Evolutionary conservation across 2,113 vertebrate species (phyloP).

Genomic region (Phaethornis superciliosus): DNA sequence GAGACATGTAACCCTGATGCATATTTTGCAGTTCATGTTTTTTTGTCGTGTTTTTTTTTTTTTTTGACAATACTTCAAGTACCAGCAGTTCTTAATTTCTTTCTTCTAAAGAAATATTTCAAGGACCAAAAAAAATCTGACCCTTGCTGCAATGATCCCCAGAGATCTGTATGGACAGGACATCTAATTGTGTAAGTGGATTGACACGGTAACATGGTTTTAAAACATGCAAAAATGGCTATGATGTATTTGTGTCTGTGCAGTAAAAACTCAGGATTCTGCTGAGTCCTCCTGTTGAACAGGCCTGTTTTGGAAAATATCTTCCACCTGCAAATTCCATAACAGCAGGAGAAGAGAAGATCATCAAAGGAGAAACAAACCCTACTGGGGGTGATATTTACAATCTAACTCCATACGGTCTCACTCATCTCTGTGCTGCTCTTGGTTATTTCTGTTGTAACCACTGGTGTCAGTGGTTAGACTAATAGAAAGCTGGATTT

Average conservation of each 20-base stretch:
- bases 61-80: background rate
- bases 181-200: background rate
- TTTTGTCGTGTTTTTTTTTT: no score
- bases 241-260: background rate
- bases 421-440: background rate
- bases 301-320: background rate
- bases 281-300: background rate
- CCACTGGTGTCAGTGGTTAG: background rate
- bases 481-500: conserved; percentile 26
- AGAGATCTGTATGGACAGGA: background rate
- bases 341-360: background rate
- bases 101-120: background rate
- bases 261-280: background rate
- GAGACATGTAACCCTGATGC: background rate
- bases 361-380: background rate
- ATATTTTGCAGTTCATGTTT: background rate
- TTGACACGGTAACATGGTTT: background rate
- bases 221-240: background rate
- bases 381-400: background rate
- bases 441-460: conserved; percentile 21
- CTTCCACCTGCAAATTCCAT: background rate
- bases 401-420: background rate
- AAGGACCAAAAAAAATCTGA: background rate
- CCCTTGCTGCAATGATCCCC: background rate
- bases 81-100: background rate